phyloP scores from a whole-genome alignment of 2,888 invertebrate genomes.

The Prosopocoilus inquinatus region DNA sequence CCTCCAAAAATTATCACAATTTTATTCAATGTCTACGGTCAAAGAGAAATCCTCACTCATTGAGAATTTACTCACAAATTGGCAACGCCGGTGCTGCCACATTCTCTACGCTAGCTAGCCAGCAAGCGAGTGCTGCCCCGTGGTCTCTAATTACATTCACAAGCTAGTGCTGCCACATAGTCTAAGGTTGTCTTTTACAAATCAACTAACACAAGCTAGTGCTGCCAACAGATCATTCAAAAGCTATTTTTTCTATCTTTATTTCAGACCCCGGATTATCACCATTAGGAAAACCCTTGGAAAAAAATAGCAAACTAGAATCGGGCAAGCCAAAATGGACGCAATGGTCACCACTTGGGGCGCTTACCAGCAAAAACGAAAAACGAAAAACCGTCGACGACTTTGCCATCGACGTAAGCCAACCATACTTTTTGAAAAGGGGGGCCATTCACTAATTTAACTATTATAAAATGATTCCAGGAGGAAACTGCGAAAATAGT shows the following conservation, averaged over 20 bases:
- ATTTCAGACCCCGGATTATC: conserved; percentile 45
- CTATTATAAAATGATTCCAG: conserved; percentile 45
- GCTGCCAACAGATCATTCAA: too few species aligned
- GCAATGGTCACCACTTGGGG: conserved; percentile 51
- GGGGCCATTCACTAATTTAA: conserved; percentile 15
- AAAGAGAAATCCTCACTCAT: too few species aligned
- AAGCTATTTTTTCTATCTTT: background rate
- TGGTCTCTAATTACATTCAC: too few species aligned
- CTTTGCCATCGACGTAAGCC: conserved; percentile 55
- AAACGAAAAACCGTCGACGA: conserved; percentile 59
- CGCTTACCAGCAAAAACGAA: conserved; percentile 47
- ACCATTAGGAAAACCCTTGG: conserved; percentile 40
- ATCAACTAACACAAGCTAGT: too few species aligned
- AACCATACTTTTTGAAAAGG: background rate
- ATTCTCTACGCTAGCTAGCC: too few species aligned
- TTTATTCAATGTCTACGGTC: too few species aligned
- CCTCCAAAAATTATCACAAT: too few species aligned
- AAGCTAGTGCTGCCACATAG: too few species aligned
- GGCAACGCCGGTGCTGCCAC: too few species aligned
- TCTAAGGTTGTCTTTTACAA: too few species aligned
- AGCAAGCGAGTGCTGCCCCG: too few species aligned
- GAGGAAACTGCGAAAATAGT: conserved; percentile 63
- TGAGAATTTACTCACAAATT: too few species aligned
- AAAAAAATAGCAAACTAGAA: conserved; percentile 36
- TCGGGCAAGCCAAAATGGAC: conserved; percentile 48